Conservation (phyloP, 92 coral and sea anemone genomes). For the Phenganax subtilis region DNA sequence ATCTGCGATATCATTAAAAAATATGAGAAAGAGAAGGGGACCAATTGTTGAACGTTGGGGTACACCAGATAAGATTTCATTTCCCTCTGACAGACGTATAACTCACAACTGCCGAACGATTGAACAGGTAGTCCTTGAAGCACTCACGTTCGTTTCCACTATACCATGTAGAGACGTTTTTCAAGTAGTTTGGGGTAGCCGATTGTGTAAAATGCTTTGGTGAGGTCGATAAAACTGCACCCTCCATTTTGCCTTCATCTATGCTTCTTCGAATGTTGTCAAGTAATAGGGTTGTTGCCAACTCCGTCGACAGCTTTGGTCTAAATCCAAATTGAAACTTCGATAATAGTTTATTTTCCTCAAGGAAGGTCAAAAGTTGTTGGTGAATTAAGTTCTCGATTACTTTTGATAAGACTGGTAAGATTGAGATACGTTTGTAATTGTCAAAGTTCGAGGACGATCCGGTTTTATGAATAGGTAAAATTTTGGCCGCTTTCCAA, state of each 20-base stretch:
- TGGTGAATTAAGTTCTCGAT: no score
- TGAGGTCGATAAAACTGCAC: background rate
- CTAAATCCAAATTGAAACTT: background rate
- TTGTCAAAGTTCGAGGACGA: slow-evolving; percentile 23
- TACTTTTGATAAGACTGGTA: slow-evolving; percentile 34
- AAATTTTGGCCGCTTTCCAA: slow-evolving; percentile 33
- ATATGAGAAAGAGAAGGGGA: no score
- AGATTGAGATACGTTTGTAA: slow-evolving; percentile 24
- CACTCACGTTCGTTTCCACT: background rate
- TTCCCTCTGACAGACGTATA: no score
- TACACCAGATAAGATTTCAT: no score
- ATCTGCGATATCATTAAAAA: no score
- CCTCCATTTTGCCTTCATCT: background rate
- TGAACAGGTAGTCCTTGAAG: background rate
- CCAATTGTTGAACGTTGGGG: no score
- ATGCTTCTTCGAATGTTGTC: background rate
- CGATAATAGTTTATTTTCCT: background rate
- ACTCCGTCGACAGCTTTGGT: background rate
- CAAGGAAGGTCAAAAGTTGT: background rate
- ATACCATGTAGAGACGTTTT: background rate
- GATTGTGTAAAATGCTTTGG: background rate
- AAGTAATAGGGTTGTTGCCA: background rate
- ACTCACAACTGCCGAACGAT: background rate
- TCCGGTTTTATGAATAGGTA: slow-evolving; percentile 31
- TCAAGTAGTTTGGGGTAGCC: background rate